Base-by-base conservation (phyloP, 2,113 vertebrate species). In the Andinoacara biseriatus region DNA sequence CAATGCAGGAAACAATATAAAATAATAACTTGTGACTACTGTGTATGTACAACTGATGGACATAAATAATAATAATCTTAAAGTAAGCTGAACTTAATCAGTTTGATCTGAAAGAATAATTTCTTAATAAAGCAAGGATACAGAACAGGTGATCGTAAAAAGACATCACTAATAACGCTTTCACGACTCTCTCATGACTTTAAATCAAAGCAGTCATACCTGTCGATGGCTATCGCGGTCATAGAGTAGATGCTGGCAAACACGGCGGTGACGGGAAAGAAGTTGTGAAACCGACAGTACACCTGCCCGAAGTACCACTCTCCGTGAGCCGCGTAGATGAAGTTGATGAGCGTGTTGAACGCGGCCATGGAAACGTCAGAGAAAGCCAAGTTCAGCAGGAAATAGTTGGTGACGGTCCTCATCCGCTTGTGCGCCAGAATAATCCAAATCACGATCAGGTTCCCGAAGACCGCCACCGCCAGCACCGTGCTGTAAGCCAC, bases 231-330 rank as follows among this genome's bases (percentile, higher is more conserved):
- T 33, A 99, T 98, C 0, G 97, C 98, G 1, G 97, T 98, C 98
- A 99, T 99, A 29, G 98, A 99, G 94, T 99, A 99, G 95, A 99
- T 99, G 95, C 98, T 98, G 94, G 98, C 96, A 69, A 99, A 99
- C 91, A 99, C 97, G 0, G 98, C 96, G 0, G 97, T 96, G 81
- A 99, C 98, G 0, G 98, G 98, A 91, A 99, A 99, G 93, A 99
- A 99, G 96, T 99, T 99, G 94, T 99, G 98, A 83, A 99, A 99
- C 86, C 96, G 96, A 89, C 98, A 99, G 92, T 99, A 99, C 67
- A 95, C 94, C 57, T 97, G 96, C 18, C 98, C 98, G 49, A 99
- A 99, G 95, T 99, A 99, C 98, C 98, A 99, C 76, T 99, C 97
- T 0, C 96, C 96, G 84, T 98, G 97, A 13, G 97, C 93, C 0